These are phyloP conservation scores for Hipparchia semele DNA, from an alignment of 2,888 invertebrate species.

Conservation along the genomic window DNA sequence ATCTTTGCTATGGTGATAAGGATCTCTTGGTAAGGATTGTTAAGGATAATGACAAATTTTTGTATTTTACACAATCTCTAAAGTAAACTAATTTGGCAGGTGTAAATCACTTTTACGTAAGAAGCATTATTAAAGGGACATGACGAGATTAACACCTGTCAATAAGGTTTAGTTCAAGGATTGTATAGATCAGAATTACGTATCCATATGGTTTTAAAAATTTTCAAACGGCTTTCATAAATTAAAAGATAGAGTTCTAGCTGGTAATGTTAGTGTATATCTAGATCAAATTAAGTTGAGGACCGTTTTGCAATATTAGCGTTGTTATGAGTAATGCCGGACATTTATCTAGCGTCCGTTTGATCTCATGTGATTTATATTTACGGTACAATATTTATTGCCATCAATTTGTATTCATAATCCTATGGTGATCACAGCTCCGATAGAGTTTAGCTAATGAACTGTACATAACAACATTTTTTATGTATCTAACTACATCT, in stretches of 20 bases:
- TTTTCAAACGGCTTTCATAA: too few relatives aligned
- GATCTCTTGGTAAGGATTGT: too few relatives aligned
- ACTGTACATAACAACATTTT: not conserved
- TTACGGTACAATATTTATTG: conserved; percentile 2
- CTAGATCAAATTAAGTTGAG: not conserved
- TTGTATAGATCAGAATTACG: too few relatives aligned
- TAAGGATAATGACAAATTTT: too few relatives aligned
- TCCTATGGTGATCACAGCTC: not conserved
- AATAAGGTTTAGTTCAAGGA: too few relatives aligned
- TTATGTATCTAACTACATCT: not conserved
- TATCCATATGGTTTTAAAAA: too few relatives aligned
- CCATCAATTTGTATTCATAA: not conserved
- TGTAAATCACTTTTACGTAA: too few relatives aligned
- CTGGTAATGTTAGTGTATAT: not conserved
- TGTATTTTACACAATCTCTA: too few relatives aligned
- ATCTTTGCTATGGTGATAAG: too few relatives aligned
- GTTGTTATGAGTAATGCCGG: not conserved
- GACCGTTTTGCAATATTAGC: conserved; percentile 9
- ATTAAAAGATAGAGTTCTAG: not conserved
- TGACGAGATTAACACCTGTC: too few relatives aligned
- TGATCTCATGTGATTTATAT: not conserved
- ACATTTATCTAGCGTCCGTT: conserved; percentile 3
- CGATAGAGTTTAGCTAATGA: conserved; percentile 3
- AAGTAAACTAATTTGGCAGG: too few relatives aligned
- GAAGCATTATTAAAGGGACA: too few relatives aligned